A percentile compares a stretch with the other conserved stretches of the same genome.
Evolutionary conservation across 2,113 vertebrate genomes (phyloP).

Genomic region (Ameiurus melas): DNA sequence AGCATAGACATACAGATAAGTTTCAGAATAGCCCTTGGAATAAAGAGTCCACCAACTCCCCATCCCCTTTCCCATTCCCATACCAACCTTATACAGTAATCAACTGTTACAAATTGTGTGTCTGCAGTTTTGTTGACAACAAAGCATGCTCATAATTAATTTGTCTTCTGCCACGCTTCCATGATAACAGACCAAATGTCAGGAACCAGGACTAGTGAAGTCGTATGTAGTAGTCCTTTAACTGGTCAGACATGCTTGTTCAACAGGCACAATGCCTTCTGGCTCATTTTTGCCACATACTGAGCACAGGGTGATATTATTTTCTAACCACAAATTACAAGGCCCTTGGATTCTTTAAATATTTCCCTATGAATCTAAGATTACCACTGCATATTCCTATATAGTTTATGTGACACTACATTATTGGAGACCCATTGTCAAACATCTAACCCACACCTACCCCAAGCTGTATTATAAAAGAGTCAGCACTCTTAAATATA

Average conservation of each 20-base stretch:
- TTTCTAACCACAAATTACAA: neutral
- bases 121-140: conserved; percentile 25
- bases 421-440: neutral
- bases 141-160: conserved; percentile 47
- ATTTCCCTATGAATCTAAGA: conserved; percentile 14
- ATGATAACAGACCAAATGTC: conserved; percentile 27
- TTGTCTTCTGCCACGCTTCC: conserved; percentile 18
- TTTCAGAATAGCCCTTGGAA: conserved; percentile 76
- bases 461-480: conserved; percentile 16
- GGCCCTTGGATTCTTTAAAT: neutral
- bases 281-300: conserved; percentile 22
- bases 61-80: conserved; percentile 9
- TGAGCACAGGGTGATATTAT: neutral
- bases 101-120: conserved; percentile 56
- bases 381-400: conserved; percentile 19
- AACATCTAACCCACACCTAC: neutral
- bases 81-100: conserved; percentile 46
- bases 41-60: conserved; percentile 64
- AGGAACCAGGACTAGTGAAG: conserved; percentile 12
- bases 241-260: conserved; percentile 39
- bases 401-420: too few relatives aligned
- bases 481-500: neutral
- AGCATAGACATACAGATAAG: conserved; percentile 61
- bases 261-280: conserved; percentile 14
- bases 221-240: conserved; percentile 19